phyloP scores from a whole-genome alignment of 92 coral and sea anemone genomes.

The Muricea muricata region DNA sequence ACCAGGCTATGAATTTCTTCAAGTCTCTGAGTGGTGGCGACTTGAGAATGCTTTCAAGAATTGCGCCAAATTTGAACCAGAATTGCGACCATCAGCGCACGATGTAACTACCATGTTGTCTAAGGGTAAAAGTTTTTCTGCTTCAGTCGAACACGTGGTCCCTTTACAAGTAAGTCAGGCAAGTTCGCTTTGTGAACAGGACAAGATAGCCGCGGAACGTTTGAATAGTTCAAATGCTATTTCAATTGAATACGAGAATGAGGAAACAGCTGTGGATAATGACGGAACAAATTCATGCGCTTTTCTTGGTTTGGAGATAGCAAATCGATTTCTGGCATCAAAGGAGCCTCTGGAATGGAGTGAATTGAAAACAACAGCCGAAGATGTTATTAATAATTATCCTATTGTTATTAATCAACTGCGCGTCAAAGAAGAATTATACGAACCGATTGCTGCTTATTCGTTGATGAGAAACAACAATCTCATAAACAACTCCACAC shows the following conservation, averaged over 20 bases:
- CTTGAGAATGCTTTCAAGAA: background rate
- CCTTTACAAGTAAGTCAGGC: too few relatives aligned
- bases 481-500: background rate
- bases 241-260: background rate
- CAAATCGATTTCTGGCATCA: background rate
- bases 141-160: too few relatives aligned
- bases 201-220: too few relatives aligned
- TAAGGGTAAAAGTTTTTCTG: background rate
- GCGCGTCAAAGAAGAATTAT: background rate
- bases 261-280: background rate
- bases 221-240: background rate
- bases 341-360: background rate
- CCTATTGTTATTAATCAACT: background rate
- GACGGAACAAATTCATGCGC: conserved; percentile 1
- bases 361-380: background rate
- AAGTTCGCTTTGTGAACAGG: too few relatives aligned
- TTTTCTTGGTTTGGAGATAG: background rate
- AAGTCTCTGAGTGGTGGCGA: background rate
- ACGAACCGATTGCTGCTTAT: background rate
- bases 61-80: background rate
- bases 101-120: background rate
- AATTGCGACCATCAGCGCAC: background rate
- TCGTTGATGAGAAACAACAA: background rate
- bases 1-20: too few relatives aligned
- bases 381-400: background rate